Conservation (phyloP, 2,113 vertebrate genomes). For the Pseudolaguvia tuberculata region DNA sequence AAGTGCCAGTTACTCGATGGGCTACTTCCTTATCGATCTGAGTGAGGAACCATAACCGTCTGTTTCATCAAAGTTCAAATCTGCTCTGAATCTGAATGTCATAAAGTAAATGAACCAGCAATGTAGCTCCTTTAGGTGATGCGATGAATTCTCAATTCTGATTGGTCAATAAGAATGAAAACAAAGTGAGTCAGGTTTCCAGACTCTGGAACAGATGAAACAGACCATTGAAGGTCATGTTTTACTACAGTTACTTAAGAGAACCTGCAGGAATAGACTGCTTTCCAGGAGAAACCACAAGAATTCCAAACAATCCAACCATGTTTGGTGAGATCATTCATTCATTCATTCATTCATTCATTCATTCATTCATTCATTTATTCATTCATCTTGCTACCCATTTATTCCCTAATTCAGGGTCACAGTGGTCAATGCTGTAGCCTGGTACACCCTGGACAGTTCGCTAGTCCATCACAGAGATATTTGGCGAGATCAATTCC, state of each 20-base stretch:
- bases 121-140: background rate
- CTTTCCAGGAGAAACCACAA: too few relatives aligned
- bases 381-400: too few relatives aligned
- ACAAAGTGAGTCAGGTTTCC: too few relatives aligned
- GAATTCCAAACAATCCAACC: too few relatives aligned
- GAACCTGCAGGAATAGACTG: background rate
- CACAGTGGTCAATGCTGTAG: too few relatives aligned
- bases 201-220: background rate
- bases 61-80: conserved; percentile 35
- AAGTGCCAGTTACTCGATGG: conserved; percentile 35
- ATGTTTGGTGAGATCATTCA: too few relatives aligned
- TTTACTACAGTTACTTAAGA: background rate
- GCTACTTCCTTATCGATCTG: conserved; percentile 17
- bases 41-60: conserved; percentile 14
- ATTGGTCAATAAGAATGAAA: background rate
- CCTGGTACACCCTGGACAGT: too few relatives aligned
- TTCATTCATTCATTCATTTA: too few relatives aligned
- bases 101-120: background rate
- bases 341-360: too few relatives aligned
- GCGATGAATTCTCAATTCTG: background rate
- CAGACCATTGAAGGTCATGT: background rate
- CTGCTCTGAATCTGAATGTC: background rate
- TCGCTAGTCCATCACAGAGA: too few relatives aligned
- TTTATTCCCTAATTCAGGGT: too few relatives aligned
- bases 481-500: too few relatives aligned